Conservation (phyloP, 2,888 invertebrate species). For the Furcula furcula region DNA sequence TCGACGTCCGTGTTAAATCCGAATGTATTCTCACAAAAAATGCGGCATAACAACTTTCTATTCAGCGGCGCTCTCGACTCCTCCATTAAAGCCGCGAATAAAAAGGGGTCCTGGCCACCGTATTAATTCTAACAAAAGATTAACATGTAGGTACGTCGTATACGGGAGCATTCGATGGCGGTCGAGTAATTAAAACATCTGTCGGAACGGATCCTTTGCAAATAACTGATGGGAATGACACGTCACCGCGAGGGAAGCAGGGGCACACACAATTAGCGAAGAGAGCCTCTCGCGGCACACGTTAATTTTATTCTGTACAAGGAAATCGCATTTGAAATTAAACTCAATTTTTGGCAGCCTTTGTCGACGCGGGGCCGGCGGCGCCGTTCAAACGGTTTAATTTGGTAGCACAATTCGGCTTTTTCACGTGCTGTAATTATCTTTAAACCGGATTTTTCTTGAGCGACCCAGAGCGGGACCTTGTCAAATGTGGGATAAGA, state of each 20-base stretch:
- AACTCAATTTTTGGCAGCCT: conserved; percentile 53
- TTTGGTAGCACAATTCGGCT: conserved; percentile 46
- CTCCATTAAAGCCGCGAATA: conserved; percentile 37
- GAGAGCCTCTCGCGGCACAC: conserved; percentile 55
- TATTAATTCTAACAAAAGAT: conserved; percentile 53
- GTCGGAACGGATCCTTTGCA: conserved; percentile 28
- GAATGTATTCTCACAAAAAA: conserved; percentile 18
- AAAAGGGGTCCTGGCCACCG: conserved; percentile 41
- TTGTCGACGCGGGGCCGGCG: conserved; percentile 26
- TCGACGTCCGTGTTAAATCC: conserved; percentile 14
- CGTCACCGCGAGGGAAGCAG: conserved; percentile 32
- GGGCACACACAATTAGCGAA: conserved; percentile 68
- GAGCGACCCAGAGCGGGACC: conserved; percentile 12
- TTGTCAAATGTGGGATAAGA: conserved; percentile 19
- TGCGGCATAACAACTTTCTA: conserved; percentile 25
- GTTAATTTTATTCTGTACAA: conserved; percentile 57
- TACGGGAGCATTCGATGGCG: conserved; percentile 43
- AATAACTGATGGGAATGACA: conserved; percentile 41
- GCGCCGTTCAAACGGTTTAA: conserved; percentile 42
- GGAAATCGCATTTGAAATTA: conserved; percentile 62
- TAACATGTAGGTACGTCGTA: conserved; percentile 46
- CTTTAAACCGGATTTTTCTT: conserved; percentile 41
- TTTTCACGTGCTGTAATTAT: conserved; percentile 44
- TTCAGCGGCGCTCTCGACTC: conserved; percentile 30
- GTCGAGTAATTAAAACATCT: conserved; percentile 49